Conservation (phyloP, 2,888 invertebrate species). For the Lepidochitona cinerea region DNA sequence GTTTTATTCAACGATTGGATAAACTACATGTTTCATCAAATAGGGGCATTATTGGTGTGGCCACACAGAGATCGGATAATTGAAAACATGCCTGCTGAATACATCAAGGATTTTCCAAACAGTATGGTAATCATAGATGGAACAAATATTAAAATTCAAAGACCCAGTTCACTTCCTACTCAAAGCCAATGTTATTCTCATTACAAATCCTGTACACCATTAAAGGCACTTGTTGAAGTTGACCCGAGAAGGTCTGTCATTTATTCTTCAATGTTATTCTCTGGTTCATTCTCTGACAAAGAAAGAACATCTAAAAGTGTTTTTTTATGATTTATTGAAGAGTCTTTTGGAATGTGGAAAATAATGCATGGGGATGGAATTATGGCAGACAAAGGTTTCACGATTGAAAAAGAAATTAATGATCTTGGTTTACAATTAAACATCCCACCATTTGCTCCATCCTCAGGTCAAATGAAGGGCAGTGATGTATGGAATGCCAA, state of each 20-base stretch:
- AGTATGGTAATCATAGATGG: slow-evolving; percentile 24
- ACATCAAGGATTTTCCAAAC: slow-evolving; percentile 23
- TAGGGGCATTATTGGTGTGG: slow-evolving; percentile 16
- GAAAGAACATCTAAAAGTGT: background rate
- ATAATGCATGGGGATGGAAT: background rate
- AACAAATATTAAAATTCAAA: slow-evolving; percentile 24
- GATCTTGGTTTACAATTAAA: background rate
- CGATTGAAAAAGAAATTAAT: slow-evolving; percentile 6
- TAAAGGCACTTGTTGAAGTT: slow-evolving; percentile 21
- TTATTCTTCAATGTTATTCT: slow-evolving; percentile 18
- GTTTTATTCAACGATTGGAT: slow-evolving; percentile 19
- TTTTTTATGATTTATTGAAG: background rate
- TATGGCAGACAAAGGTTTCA: background rate
- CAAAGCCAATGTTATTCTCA: slow-evolving; percentile 17
- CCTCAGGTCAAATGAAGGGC: too few species aligned
- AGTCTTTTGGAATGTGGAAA: background rate
- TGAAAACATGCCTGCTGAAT: slow-evolving; percentile 23
- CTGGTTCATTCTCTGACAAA: slow-evolving; percentile 13
- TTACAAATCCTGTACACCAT: slow-evolving; percentile 5
- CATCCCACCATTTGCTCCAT: background rate
- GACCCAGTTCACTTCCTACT: slow-evolving; percentile 12
- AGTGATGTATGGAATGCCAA: too few species aligned
- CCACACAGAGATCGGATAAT: slow-evolving; percentile 25
- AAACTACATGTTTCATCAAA: slow-evolving; percentile 8
- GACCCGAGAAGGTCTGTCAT: slow-evolving; percentile 22